These are phyloP conservation scores for Steinernema hermaphroditum DNA, from an alignment of 2,888 invertebrate genomes.

Conservation along the genomic window DNA sequence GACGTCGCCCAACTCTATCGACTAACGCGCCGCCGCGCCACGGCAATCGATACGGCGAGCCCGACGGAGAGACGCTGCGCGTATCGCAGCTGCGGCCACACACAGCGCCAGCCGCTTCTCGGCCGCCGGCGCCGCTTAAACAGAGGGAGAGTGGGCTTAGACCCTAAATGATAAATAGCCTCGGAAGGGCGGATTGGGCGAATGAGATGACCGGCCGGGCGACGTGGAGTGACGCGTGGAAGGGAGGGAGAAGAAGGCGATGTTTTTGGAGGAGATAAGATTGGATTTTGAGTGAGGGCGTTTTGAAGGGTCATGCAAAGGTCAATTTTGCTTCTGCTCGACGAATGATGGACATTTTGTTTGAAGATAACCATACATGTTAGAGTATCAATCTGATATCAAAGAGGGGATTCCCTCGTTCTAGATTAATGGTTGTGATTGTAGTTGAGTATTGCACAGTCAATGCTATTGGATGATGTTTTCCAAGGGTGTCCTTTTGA, in stretches of 20 bases:
- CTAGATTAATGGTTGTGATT: too few relatives aligned
- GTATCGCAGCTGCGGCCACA: background rate
- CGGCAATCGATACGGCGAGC: background rate
- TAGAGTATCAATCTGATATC: too few relatives aligned
- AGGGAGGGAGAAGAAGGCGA: background rate
- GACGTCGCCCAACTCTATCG: conserved; percentile 1
- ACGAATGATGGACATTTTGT: too few relatives aligned
- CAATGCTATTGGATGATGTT: too few relatives aligned
- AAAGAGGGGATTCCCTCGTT: too few relatives aligned
- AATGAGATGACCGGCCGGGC: background rate
- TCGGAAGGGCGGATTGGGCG: background rate
- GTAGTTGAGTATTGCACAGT: too few relatives aligned
- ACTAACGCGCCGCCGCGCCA: background rate
- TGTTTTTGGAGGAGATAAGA: background rate
- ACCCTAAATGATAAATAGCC: conserved; percentile 2
- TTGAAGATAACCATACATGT: too few relatives aligned
- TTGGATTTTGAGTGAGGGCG: too few relatives aligned
- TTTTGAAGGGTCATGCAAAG: too few relatives aligned
- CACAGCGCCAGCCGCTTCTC: conserved; percentile 23
- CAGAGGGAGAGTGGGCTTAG: background rate
- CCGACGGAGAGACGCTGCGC: background rate
- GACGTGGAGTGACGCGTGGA: background rate
- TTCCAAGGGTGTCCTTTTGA: too few relatives aligned
- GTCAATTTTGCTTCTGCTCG: too few relatives aligned
- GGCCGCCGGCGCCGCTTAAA: background rate